These are phyloP conservation scores for Hemiprocne comata DNA, from an alignment of 2,113 vertebrate genomes.

Conservation along the genomic window DNA sequence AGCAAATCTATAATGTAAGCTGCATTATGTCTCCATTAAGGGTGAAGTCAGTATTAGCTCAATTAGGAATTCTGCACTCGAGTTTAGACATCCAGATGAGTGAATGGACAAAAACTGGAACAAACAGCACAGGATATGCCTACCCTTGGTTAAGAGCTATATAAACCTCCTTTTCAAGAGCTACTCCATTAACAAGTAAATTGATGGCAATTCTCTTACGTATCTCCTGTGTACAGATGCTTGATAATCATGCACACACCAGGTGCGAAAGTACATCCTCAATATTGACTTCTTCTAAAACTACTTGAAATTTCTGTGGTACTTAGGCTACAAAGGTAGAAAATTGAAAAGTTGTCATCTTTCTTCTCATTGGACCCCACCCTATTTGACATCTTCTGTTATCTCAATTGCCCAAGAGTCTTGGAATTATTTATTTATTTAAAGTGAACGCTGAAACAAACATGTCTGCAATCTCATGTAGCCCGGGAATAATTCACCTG, in stretches of 20 bases:
- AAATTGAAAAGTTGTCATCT: constrained; percentile 4
- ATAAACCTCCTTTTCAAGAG: background rate
- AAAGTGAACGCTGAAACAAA: background rate
- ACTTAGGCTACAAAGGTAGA: background rate
- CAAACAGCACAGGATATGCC: background rate
- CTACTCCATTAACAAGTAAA: background rate
- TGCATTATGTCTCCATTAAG: background rate
- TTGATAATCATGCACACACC: background rate
- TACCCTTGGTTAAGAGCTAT: background rate
- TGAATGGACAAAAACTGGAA: constrained; percentile 2
- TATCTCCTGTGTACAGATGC: background rate
- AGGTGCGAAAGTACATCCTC: background rate
- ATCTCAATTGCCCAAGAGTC: background rate
- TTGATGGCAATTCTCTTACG: background rate
- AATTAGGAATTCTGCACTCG: background rate
- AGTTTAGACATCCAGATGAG: background rate
- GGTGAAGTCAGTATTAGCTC: background rate
- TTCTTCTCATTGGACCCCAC: constrained; percentile 53
- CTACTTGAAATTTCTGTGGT: constrained; percentile 3
- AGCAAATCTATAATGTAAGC: background rate
- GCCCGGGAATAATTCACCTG: background rate
- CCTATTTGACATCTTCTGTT: background rate
- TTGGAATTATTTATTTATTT: background rate
- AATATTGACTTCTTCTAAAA: background rate
- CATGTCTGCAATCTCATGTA: background rate